A percentile compares a stretch with the other conserved stretches of the same genome.
phyloP scores from a whole-genome alignment of 2,888 invertebrate genomes.

The Epinotia demarniana region DNA sequence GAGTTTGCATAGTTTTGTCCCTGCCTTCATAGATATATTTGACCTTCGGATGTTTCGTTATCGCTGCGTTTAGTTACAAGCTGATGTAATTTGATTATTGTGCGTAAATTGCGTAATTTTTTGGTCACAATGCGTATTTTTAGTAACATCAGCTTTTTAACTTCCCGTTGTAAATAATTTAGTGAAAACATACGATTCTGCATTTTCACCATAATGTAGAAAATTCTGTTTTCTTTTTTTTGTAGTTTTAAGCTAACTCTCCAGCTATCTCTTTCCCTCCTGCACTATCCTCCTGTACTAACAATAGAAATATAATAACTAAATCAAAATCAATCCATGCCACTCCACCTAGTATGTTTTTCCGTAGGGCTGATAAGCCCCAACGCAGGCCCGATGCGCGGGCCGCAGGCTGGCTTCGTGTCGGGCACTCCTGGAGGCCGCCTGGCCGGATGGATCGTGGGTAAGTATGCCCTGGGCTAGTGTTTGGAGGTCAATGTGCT shows the following conservation, averaged over 20 bases:
- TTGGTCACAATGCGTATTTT: neutral
- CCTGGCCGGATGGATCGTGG: constrained; percentile 87
- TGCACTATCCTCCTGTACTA: constrained; percentile 21
- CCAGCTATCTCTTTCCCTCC: constrained; percentile 44
- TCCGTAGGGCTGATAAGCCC: constrained; percentile 81
- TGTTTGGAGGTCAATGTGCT: too few species aligned
- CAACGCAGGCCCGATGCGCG: constrained; percentile 67
- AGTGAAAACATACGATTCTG: neutral
- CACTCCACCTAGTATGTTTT: constrained; percentile 52
- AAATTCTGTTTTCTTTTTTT: neutral
- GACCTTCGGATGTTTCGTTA: neutral
- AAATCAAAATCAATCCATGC: constrained; percentile 45
- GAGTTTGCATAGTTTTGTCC: neutral
- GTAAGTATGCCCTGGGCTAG: constrained; percentile 57
- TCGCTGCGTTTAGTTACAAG: neutral
- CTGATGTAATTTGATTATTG: neutral
- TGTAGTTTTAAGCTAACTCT: constrained; percentile 29
- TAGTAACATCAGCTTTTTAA: neutral
- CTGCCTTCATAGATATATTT: neutral
- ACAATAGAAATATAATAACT: neutral
- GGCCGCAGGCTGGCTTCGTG: constrained; percentile 79
- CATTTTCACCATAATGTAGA: neutral
- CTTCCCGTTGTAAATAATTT: neutral
- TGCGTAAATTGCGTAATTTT: neutral
- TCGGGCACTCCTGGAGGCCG: constrained; percentile 81